Percentiles rank a stretch among this genome's conserved stretches.
Conservation (phyloP, 2,113 vertebrate genomes). For the Actenoides hombroni region DNA sequence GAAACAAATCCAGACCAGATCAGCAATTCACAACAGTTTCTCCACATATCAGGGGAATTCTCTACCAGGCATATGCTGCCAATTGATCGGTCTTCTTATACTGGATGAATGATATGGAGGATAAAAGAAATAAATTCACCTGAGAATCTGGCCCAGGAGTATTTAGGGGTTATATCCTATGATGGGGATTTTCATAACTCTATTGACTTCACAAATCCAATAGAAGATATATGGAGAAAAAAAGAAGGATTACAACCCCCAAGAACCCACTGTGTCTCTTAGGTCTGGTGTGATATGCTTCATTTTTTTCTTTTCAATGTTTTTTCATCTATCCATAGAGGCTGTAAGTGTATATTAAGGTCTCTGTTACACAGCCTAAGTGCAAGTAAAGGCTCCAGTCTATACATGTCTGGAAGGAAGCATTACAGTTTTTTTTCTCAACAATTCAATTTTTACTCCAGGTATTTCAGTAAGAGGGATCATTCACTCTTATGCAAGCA, state of each 20-base stretch:
- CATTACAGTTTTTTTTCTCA: neutral
- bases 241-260: neutral
- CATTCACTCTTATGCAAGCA: neutral
- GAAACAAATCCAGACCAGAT: neutral
- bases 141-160: neutral
- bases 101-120: neutral
- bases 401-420: neutral
- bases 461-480: neutral
- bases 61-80: neutral
- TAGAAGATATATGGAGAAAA: neutral
- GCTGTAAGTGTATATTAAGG: neutral
- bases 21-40: neutral
- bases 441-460: constrained; percentile 15
- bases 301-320: neutral
- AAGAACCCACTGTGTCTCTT: fast-evolving
- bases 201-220: neutral
- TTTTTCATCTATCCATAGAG: neutral
- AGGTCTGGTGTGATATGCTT: neutral
- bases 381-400: neutral
- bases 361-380: neutral
- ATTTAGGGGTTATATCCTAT: neutral
- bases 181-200: neutral
- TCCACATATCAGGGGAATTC: neutral
- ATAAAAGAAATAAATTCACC: neutral
- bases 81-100: neutral